Base-by-base conservation (phyloP, 2,888 invertebrate genomes). In the Eilema caniola region DNA sequence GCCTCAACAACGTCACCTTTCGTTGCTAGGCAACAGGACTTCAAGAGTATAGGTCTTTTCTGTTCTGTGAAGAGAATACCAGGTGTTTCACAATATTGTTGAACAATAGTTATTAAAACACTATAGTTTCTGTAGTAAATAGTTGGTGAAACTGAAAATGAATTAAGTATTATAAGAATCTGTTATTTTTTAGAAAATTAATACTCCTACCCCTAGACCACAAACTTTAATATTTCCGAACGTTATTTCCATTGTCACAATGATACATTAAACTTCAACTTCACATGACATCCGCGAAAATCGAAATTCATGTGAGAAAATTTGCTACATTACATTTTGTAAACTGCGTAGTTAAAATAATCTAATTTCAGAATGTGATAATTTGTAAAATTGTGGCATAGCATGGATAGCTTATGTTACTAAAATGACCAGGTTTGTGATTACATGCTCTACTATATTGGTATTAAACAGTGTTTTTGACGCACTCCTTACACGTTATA, bases 11-110 rank as follows among this genome's bases (percentile, higher is more conserved):
- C 81, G 83, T 84, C 84, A 79, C 62, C 71, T 70, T 59, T 56
- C 31, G 93, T 93, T 90, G 89, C 93, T 80, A 82, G 80, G 93
- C 86, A 89, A 92, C 90, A 20, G n/a, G 5, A 47, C 16, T 47
- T 20, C 20, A 20, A 47, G 47, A 20, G 47, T 7, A 28, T n/a
- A n/a, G n/a, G n/a, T n/a, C n/a, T n/a, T n/a, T n/a, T n/a, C n/a
- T n/a, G n/a, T n/a, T n/a, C 28, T 4, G 28, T 7, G 8, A 33
- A 3, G 8, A 33, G 31, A 7, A 33, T 7, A 8, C 8, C 31
- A 33, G 8, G 31, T 33, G 8, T 33, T 33, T 33, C 31, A 33
- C 8, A 33, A 5, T 28, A 28, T n/a, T n/a, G n/a, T n/a, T n/a
- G n/a, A n/a, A n/a, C n/a, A 28, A 28, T 28, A 28, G 28, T 28